Percentiles rank a stretch among this genome's conserved stretches.
Conservation (phyloP, 2,113 vertebrate species). For the Elaphurus davidianus region DNA sequence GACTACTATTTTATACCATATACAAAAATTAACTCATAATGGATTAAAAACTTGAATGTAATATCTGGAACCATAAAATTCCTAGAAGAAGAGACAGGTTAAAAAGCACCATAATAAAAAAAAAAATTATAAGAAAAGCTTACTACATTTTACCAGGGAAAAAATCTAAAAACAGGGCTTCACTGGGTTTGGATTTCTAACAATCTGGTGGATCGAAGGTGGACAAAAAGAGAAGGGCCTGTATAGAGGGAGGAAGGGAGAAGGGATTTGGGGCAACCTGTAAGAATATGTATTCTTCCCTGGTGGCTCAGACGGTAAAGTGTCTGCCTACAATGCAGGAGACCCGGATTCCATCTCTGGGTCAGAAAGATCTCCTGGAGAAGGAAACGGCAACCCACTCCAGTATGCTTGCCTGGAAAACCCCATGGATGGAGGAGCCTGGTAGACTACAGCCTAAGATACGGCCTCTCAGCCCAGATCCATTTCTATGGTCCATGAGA, state of each 20-base stretch:
- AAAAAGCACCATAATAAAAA: neutral
- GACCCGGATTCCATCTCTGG: too few relatives aligned
- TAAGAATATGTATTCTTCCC: neutral
- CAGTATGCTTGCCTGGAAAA: too few relatives aligned
- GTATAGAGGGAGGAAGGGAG: neutral
- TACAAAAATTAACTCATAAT: neutral
- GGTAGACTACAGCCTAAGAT: neutral
- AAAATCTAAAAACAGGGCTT: neutral
- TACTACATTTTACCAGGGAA: neutral
- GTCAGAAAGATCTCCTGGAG: too few relatives aligned
- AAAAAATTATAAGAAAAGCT: neutral
- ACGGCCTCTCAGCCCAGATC: neutral
- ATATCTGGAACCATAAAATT: neutral
- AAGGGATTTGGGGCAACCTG: neutral
- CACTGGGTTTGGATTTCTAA: neutral
- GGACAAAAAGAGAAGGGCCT: neutral
- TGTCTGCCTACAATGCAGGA: too few relatives aligned
- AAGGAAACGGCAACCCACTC: too few relatives aligned
- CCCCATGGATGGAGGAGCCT: too few relatives aligned
- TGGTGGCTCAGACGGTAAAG: too few relatives aligned
- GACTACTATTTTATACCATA: neutral
- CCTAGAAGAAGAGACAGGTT: neutral
- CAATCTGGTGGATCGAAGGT: neutral
- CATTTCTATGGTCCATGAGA: neutral
- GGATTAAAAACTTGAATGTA: neutral